Evolutionary conservation across 1,140 invertebrate species (phyloP).

Genomic region (Adoxophyes honmai): DNA sequence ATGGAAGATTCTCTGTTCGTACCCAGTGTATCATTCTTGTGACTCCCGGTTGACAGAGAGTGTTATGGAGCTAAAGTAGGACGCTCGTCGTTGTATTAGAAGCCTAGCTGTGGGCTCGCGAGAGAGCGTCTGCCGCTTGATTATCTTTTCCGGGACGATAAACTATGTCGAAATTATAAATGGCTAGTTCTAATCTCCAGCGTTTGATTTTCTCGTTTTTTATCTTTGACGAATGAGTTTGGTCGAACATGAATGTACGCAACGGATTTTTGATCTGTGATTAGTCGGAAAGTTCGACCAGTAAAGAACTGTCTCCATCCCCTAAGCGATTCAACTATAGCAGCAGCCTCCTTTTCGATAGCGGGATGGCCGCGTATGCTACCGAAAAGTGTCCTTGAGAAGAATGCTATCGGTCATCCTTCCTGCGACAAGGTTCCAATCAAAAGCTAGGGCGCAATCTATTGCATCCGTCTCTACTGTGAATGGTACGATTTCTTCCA

Average conservation of each 20-base stretch:
- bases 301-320: conserved; percentile 25
- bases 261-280: conserved; percentile 19
- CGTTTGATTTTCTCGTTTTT: conserved; percentile 52
- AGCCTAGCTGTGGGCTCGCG: conserved; percentile 30
- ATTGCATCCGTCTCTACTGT: no score
- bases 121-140: conserved; percentile 47
- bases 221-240: conserved; percentile 23
- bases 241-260: conserved; percentile 26
- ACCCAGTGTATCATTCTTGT: conserved; percentile 22
- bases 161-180: conserved; percentile 36
- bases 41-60: conserved; percentile 22
- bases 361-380: no score
- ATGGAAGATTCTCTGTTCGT: no score
- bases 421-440: no score
- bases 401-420: no score
- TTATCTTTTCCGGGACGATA: conserved; percentile 49
- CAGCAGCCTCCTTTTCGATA: no score
- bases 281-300: conserved; percentile 16
- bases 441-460: no score
- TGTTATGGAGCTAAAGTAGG: conserved; percentile 17
- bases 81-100: not conserved
- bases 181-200: conserved; percentile 62
- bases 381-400: no score
- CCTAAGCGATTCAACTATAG: no score
- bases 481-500: no score